Conservation (phyloP, 2,888 invertebrate genomes). For the Hirtodrosophila confusa region DNA sequence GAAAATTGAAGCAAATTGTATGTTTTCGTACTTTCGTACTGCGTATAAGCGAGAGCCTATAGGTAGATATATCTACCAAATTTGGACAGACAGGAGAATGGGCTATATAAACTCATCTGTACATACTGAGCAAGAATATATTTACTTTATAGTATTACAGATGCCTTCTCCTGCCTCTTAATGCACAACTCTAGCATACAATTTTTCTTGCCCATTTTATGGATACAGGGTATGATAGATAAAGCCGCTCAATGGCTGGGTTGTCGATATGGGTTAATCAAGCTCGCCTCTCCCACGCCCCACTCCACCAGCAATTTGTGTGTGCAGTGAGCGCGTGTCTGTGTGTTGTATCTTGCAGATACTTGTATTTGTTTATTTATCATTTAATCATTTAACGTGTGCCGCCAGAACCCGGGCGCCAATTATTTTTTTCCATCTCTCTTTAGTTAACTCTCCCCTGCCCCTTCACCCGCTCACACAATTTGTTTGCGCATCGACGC, state of each 20-base stretch:
- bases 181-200: too few species aligned
- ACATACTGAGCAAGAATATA: too few species aligned
- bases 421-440: slow-evolving; percentile 44
- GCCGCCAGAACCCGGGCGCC: slow-evolving; percentile 36
- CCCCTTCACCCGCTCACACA: slow-evolving; percentile 18
- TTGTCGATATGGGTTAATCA: slow-evolving; percentile 45
- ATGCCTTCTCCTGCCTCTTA: too few species aligned
- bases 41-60: too few species aligned
- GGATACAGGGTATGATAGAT: too few species aligned
- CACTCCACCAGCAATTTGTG: slow-evolving; percentile 22
- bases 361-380: slow-evolving; percentile 34
- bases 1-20: too few species aligned
- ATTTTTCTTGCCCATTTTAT: too few species aligned
- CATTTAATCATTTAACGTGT: slow-evolving; percentile 25
- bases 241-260: slow-evolving; percentile 4
- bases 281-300: slow-evolving; percentile 3
- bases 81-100: too few species aligned
- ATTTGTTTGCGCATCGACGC: slow-evolving; percentile 77
- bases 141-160: too few species aligned
- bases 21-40: too few species aligned
- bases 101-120: too few species aligned
- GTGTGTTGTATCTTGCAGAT: slow-evolving; percentile 49
- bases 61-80: too few species aligned
- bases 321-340: slow-evolving; percentile 55
- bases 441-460: slow-evolving; percentile 20